phyloP scores from a whole-genome alignment of 2,113 vertebrate genomes.

The Microcebus ravelobensis region DNA sequence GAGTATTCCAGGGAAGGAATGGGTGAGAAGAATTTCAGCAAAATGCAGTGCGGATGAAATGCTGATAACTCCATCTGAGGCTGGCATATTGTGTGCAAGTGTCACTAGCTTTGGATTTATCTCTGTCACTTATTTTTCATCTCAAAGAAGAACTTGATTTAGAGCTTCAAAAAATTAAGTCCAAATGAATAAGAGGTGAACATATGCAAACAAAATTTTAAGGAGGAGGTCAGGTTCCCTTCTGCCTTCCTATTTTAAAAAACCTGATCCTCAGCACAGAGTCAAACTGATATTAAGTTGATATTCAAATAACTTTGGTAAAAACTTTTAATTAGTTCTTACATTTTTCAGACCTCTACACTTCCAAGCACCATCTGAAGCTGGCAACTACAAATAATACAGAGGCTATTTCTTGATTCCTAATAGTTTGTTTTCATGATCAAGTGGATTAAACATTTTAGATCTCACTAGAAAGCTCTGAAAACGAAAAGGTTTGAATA shows the following conservation, averaged over 20 bases:
- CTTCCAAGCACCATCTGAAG: slow-evolving; percentile 56
- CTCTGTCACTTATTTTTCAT: slow-evolving; percentile 65
- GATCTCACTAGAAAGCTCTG: slow-evolving; percentile 63
- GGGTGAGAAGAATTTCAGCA: slow-evolving; percentile 71
- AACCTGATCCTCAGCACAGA: slow-evolving; percentile 28
- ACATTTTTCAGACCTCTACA: slow-evolving; percentile 9
- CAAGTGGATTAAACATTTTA: slow-evolving; percentile 72
- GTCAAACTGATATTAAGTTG: slow-evolving; percentile 31
- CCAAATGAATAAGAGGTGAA: slow-evolving; percentile 61
- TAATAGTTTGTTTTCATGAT: slow-evolving; percentile 69
- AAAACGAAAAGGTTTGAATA: slow-evolving; percentile 53
- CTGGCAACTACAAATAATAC: slow-evolving; percentile 33
- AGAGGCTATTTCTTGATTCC: slow-evolving; percentile 51
- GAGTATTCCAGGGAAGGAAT: slow-evolving; percentile 66
- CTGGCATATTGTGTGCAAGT: slow-evolving; percentile 48
- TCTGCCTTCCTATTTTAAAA: slow-evolving; percentile 53
- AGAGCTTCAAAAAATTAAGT: slow-evolving; percentile 63
- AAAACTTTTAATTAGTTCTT: slow-evolving; percentile 73
- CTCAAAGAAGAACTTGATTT: slow-evolving; percentile 72
- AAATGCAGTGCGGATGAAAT: slow-evolving; percentile 69
- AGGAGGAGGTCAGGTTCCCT: slow-evolving; percentile 20
- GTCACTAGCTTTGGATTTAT: slow-evolving; percentile 52
- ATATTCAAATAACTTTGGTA: slow-evolving; percentile 55
- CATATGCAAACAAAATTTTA: slow-evolving; percentile 48
- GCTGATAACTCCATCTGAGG: slow-evolving; percentile 65